Base-by-base conservation (phyloP, 2,113 vertebrate species). In the Chloroceryle aenea region DNA sequence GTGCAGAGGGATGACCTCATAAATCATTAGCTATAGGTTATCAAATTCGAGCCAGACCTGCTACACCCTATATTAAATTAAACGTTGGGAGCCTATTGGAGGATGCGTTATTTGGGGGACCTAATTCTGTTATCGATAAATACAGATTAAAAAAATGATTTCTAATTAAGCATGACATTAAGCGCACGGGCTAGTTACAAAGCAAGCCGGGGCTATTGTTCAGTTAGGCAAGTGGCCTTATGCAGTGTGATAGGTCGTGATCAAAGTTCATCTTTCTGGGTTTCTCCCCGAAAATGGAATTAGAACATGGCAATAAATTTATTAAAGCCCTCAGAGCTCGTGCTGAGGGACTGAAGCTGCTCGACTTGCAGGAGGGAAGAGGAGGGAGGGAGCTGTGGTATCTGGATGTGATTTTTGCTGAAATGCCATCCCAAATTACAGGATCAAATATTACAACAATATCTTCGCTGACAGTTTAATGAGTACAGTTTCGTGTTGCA, bases 401-500 rank as follows among this genome's bases (percentile, higher is more conserved):
- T 98, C 98, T 98, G 98, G 98, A 98, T 98, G 97, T 97, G 97
- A 98, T 98, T 96, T 98, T 98, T 98, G 93, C 96, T 73, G 96
- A 98, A 98, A 98, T 97, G 98, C 96, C 98, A 98, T 96, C 98
- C 97, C 97, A 97, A 98, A 98, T 98, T 97, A 98, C 94, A 96
- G 95, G 95, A 98, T 98, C 98, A 98, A 97, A 98, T 98, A 98
- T 97, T 98, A 92, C 88, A 95, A 89, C 95, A 92, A 96, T 97
- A 98, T 98, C 97, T 97, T 97, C 6, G 94, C 89, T 98, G 98
- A 98, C 98, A 98, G 98, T 98, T 98, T 98, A 98, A 98, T 98
- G 98, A 97, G 98, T 97, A 97, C 97, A 96, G 97, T 98, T 96
- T 98, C 85, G 76, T 96, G 95, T 97, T 97, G 97, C 97, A 95